Percentiles rank a stretch among this genome's conserved stretches.
phyloP scores from a whole-genome alignment of 30 jellyfish, hydroid and myxozoan species.

The Aurelia aurita complex sp. Pacific region DNA sequence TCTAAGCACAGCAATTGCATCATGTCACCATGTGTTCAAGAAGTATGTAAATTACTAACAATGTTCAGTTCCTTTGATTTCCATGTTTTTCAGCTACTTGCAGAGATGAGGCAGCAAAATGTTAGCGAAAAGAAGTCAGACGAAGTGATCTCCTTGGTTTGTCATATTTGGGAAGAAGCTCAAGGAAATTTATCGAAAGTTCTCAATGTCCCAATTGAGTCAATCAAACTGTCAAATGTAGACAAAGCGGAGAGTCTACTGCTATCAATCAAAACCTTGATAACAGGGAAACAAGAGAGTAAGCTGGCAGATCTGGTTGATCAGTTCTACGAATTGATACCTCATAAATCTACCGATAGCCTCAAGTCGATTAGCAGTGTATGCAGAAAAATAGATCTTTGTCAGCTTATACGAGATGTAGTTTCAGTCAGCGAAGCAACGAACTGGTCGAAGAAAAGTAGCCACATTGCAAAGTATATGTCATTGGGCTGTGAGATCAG shows the following conservation, averaged over 20 bases:
- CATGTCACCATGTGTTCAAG: neutral
- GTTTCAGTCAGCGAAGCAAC: slow-evolving; percentile 86
- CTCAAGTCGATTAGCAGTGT: slow-evolving; percentile 21
- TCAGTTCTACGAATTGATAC: slow-evolving; percentile 52
- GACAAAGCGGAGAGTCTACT: slow-evolving; percentile 86
- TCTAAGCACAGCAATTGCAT: too few species aligned
- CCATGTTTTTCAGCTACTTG: slow-evolving; percentile 12
- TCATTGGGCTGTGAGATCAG: slow-evolving; percentile 72
- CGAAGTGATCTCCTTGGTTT: slow-evolving; percentile 48
- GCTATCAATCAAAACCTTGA: slow-evolving; percentile 43
- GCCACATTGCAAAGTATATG: slow-evolving; percentile 62
- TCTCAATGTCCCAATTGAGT: slow-evolving; percentile 54
- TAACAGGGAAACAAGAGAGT: slow-evolving; percentile 7
- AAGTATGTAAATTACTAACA: neutral
- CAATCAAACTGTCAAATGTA: slow-evolving; percentile 57
- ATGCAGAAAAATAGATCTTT: slow-evolving; percentile 67
- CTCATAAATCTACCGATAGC: slow-evolving; percentile 37
- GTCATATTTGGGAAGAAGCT: slow-evolving; percentile 83
- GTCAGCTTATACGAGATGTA: slow-evolving; percentile 88
- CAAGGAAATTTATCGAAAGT: slow-evolving; percentile 71
- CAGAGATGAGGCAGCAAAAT: slow-evolving; percentile 22
- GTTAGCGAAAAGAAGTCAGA: slow-evolving; percentile 7
- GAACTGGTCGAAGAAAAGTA: slow-evolving; percentile 56
- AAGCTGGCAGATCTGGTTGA: slow-evolving; percentile 19
- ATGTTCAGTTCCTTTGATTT: neutral